Conservation (phyloP, 2,113 vertebrate species). For the Labeo catla region DNA sequence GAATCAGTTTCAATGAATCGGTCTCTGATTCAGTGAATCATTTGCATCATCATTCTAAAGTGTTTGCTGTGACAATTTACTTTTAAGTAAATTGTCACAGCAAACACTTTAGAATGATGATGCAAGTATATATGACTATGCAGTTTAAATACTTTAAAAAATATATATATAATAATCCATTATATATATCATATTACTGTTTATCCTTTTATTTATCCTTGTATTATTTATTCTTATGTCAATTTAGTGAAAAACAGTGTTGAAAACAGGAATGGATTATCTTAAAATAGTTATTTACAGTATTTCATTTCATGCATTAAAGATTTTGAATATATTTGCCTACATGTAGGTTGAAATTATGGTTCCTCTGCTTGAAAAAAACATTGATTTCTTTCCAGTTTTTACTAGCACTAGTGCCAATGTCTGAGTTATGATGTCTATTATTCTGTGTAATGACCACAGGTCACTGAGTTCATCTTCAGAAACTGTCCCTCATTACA, state of each 20-base stretch:
- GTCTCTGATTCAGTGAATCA: neutral
- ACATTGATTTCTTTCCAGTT: neutral
- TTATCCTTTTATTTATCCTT: neutral
- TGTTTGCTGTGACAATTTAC: neutral
- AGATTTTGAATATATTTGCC: neutral
- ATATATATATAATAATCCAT: too few relatives aligned
- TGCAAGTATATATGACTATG: too few relatives aligned
- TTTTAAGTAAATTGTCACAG: too few relatives aligned
- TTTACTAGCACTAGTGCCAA: neutral
- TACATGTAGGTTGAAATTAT: neutral
- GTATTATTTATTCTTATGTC: neutral
- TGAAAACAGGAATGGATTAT: neutral
- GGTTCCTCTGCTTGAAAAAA: neutral
- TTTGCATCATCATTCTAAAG: neutral
- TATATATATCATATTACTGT: too few relatives aligned
- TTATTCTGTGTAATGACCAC: neutral
- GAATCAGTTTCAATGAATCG: neutral
- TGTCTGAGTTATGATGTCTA: neutral
- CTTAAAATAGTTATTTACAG: neutral
- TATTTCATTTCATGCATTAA: neutral
- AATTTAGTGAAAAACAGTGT: neutral
- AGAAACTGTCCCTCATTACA: slow-evolving; percentile 32
- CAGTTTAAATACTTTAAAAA: too few relatives aligned
- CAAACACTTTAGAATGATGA: too few relatives aligned
- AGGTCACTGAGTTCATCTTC: slow-evolving; percentile 36